phyloP scores from a whole-genome alignment of 2,888 invertebrate species.

The Monopis laevigella region DNA sequence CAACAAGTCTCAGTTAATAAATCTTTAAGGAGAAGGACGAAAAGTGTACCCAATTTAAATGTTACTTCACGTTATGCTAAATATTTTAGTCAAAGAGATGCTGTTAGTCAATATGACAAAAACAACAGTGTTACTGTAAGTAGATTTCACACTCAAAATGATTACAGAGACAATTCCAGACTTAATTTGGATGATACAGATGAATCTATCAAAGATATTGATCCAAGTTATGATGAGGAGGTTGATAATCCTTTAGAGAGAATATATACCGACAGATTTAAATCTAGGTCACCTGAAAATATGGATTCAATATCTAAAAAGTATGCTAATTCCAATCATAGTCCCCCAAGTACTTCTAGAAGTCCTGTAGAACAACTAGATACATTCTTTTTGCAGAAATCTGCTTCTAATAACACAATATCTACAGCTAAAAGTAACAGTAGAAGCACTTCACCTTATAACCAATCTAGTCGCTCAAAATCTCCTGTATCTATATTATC shows the following conservation, averaged over 20 bases:
- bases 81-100: conserved; percentile 57
- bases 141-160: conserved; percentile 19
- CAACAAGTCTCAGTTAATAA: too few species aligned
- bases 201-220: conserved; percentile 21
- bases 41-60: conserved; percentile 61
- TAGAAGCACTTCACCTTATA: background rate
- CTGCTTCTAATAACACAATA: conserved; percentile 21
- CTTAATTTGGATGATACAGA: conserved; percentile 14
- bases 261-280: conserved; percentile 47
- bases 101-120: conserved; percentile 37
- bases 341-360: conserved; percentile 14
- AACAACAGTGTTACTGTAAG: conserved; percentile 26
- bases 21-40: conserved; percentile 41
- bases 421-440: too few species aligned
- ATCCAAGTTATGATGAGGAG: conserved; percentile 30
- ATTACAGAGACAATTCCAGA: too few species aligned
- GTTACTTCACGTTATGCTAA: conserved; percentile 59
- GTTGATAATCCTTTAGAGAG: conserved; percentile 47
- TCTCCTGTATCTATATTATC: conserved; percentile 33
- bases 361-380: conserved; percentile 25
- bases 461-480: conserved; percentile 17
- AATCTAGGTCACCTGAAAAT: conserved; percentile 32
- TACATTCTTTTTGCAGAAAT: conserved; percentile 39
- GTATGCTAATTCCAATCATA: conserved; percentile 16
- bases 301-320: conserved; percentile 28